Evolutionary conservation across 2,797 vertebrate genomes (phyloP).

Genomic region (Sebastes goodei): DNA sequence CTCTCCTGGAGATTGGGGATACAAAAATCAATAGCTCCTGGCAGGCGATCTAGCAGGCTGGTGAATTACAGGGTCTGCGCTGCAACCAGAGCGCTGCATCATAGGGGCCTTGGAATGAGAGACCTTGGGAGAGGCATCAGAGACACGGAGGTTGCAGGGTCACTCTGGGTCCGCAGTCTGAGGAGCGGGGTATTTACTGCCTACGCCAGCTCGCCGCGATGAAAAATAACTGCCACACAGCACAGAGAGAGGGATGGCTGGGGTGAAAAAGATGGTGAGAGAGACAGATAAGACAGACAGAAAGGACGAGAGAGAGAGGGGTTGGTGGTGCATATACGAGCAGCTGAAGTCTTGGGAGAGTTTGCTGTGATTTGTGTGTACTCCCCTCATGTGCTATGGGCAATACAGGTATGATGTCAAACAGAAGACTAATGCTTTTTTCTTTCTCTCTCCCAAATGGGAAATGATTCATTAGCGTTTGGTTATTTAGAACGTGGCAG

Average conservation of each 20-base stretch:
- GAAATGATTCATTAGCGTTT: constrained; percentile 83
- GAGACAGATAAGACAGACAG: constrained; percentile 46
- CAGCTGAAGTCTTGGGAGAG: constrained; percentile 50
- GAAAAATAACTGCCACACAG: constrained; percentile 78
- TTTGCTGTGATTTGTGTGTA: constrained; percentile 61
- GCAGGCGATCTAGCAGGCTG: constrained; percentile 97
- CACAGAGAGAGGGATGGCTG: constrained; percentile 49
- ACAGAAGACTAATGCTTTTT: constrained; percentile 60
- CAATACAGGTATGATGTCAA: constrained; percentile 72
- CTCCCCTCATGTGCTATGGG: constrained; percentile 49
- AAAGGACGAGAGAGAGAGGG: constrained; percentile 12
- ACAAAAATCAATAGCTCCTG: constrained; percentile 98
- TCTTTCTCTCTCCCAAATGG: constrained; percentile 64
- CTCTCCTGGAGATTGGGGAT: constrained; percentile 98
- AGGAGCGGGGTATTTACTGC: constrained; percentile 79
- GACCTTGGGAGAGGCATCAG: constrained; percentile 79
- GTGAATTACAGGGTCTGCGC: constrained; percentile 83
- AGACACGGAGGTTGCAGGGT: constrained; percentile 79
- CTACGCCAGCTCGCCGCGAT: constrained; percentile 55
- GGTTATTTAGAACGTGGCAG: constrained; percentile 82
- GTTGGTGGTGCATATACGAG: constrained; percentile 28
- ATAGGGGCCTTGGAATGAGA: constrained; percentile 80
- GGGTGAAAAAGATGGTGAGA: constrained; percentile 46
- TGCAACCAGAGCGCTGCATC: constrained; percentile 73
- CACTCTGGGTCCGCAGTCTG: constrained; percentile 74